phyloP scores from a whole-genome alignment of 2,113 vertebrate species.

The Channa maculata region DNA sequence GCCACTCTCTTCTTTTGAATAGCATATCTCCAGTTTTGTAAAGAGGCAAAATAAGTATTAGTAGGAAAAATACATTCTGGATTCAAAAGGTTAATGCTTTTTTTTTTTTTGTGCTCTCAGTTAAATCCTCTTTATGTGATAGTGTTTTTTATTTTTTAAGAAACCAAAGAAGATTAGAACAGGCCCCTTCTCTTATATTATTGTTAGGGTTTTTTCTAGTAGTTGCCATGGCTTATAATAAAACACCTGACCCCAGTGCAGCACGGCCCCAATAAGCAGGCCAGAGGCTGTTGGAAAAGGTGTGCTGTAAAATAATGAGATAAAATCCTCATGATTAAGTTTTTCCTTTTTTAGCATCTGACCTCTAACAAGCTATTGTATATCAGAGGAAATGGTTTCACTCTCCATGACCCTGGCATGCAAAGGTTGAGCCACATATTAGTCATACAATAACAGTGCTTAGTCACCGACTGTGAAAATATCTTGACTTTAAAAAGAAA shows the following conservation, averaged over 20 bases:
- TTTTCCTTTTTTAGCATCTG: neutral
- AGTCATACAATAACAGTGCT: neutral
- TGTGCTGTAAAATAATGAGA: conserved; percentile 13
- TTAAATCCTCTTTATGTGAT: conserved; percentile 19
- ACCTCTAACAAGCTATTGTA: neutral
- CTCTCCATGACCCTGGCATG: neutral
- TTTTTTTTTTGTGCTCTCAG: neutral
- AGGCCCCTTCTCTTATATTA: neutral
- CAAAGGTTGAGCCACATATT: accelerated
- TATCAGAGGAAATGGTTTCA: conserved; percentile 2
- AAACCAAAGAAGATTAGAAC: neutral
- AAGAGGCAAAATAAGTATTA: conserved; percentile 20
- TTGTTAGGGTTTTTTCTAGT: neutral
- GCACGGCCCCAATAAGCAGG: neutral
- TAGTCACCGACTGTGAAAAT: neutral
- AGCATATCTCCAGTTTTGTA: neutral
- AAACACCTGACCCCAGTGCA: conserved; percentile 1
- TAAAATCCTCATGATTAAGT: conserved; percentile 1
- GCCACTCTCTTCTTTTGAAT: neutral
- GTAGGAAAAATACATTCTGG: neutral
- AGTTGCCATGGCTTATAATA: neutral
- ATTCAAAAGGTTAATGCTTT: conserved; percentile 12
- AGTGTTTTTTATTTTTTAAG: conserved; percentile 2
- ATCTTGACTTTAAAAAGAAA: neutral
- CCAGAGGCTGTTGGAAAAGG: neutral